Conservation (phyloP, 2,113 vertebrate species). For the Gila orcuttii region DNA sequence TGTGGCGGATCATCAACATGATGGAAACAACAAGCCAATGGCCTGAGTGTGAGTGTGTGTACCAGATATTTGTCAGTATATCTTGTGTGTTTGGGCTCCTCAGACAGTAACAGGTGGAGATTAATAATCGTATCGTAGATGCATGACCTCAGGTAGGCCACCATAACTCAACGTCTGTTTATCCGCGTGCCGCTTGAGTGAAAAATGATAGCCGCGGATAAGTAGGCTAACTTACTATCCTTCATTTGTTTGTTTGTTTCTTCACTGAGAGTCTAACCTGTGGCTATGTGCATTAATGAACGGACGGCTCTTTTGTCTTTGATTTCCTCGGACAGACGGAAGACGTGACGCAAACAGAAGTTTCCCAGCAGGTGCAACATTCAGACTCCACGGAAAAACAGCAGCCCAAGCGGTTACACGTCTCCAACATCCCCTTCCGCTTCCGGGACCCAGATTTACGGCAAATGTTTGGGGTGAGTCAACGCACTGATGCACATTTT, state of each 20-base stretch:
- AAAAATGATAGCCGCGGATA: constrained; percentile 66
- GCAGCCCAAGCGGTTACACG: constrained; percentile 94
- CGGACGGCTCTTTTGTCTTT: constrained; percentile 63
- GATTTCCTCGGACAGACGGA: constrained; percentile 83
- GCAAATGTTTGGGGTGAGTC: constrained; percentile 91
- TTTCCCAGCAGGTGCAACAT: constrained; percentile 85
- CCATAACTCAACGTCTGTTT: constrained; percentile 75
- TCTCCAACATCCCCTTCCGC: constrained; percentile 99
- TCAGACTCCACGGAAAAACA: constrained; percentile 92
- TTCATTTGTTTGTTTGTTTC: constrained; percentile 49
- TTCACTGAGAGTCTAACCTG: background rate
- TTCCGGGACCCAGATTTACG: constrained; percentile 96
- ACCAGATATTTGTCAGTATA: constrained; percentile 17
- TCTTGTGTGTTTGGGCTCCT: constrained; percentile 54
- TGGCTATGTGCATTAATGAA: constrained; percentile 35
- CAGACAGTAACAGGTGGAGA: constrained; percentile 73
- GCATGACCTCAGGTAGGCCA: constrained; percentile 69
- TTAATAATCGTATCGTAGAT: constrained; percentile 74
- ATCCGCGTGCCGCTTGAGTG: constrained; percentile 63
- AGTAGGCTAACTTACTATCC: constrained; percentile 58
- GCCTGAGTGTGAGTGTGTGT: constrained; percentile 3
- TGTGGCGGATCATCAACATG: constrained; percentile 74
- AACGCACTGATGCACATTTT: background rate
- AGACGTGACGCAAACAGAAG: constrained; percentile 92
- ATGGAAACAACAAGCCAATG: constrained; percentile 65